A percentile compares a stretch with the other conserved stretches of the same genome.
Evolutionary conservation across 23 tunicate species (phyloP).

Genomic region (Ascidia mentula): DNA sequence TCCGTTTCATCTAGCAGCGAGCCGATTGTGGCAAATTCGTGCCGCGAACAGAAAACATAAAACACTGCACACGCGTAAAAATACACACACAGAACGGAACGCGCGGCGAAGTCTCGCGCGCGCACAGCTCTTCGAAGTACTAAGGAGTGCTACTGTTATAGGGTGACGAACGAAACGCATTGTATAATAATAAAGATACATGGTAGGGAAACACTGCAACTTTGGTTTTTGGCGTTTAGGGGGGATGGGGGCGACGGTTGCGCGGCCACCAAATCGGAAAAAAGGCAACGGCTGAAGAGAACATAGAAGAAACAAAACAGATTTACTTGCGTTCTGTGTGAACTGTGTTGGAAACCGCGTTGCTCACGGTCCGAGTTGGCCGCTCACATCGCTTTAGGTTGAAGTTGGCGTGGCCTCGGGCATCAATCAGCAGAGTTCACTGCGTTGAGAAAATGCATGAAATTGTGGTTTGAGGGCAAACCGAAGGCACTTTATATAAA

Average conservation of each 20-base stretch:
- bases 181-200: not conserved
- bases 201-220: conserved; percentile 34
- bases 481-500: too few relatives aligned
- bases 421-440: conserved; percentile 19
- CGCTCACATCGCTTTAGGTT: not conserved
- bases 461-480: too few relatives aligned
- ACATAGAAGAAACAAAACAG: not conserved
- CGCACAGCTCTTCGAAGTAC: conserved; percentile 16
- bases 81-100: not conserved
- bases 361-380: not conserved
- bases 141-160: conserved; percentile 22
- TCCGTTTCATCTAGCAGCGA: not conserved
- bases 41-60: not conserved
- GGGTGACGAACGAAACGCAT: not conserved
- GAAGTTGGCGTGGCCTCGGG: conserved; percentile 8
- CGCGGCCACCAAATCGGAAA: too few relatives aligned
- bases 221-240: conserved; percentile 4
- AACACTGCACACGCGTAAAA: conserved; percentile 3
- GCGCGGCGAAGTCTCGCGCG: not conserved
- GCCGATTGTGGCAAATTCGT: not conserved
- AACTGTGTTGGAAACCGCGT: not conserved
- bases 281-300: not conserved
- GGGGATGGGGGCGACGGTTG: not conserved
- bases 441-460: too few relatives aligned
- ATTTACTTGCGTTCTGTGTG: conserved; percentile 6